Evolutionary conservation across 2,797 vertebrate genomes (phyloP).

Genomic region (Pseudopleuronectes americanus): DNA sequence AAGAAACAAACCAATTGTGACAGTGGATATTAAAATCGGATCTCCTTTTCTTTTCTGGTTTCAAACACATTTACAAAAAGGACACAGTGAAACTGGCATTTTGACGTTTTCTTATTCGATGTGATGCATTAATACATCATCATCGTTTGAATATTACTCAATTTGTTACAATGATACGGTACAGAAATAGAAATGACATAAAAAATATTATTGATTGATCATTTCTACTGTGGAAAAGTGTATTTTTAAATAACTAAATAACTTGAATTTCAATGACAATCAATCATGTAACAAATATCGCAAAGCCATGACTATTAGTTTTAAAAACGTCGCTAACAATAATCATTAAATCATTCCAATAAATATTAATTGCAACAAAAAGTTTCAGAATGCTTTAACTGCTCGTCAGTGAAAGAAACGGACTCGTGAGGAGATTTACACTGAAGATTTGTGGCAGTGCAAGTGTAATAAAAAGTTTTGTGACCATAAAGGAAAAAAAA

Average conservation of each 20-base stretch:
- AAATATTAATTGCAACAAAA: constrained; percentile 47
- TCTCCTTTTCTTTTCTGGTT: background rate
- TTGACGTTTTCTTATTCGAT: background rate
- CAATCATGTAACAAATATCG: constrained; percentile 17
- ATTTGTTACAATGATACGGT: too few relatives aligned
- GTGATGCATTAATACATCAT: constrained; percentile 5
- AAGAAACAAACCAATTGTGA: constrained; percentile 30
- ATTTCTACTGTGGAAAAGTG: background rate
- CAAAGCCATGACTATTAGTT: background rate
- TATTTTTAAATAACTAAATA: background rate
- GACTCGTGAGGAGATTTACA: constrained; percentile 56
- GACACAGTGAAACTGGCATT: background rate
- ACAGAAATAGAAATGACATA: too few relatives aligned
- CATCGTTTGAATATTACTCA: background rate
- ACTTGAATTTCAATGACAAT: constrained; percentile 16
- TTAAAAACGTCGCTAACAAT: constrained; percentile 16
- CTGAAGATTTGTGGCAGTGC: constrained; percentile 72
- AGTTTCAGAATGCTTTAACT: constrained; percentile 42
- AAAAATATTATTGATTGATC: background rate
- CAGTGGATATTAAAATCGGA: constrained; percentile 12
- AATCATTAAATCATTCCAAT: constrained; percentile 54
- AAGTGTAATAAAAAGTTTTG: constrained; percentile 74
- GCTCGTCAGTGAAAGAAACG: constrained; percentile 49
- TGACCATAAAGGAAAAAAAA: constrained; percentile 60
- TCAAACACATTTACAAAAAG: too few relatives aligned